Base-by-base conservation (phyloP, 2,797 vertebrate genomes). In the Monodelphis domestica region DNA sequence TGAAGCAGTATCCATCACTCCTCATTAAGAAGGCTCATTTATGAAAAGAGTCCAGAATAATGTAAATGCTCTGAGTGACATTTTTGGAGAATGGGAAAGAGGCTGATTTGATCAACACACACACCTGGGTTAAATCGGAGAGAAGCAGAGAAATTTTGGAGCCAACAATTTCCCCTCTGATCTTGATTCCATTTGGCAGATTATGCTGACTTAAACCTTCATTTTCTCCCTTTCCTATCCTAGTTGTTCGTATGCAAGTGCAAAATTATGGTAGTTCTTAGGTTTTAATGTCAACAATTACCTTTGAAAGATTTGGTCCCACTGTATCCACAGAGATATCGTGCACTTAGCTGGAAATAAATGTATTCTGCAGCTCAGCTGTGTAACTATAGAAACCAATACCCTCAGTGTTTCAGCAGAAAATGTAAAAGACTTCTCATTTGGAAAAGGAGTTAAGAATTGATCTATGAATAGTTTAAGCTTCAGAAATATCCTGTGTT, bases 381-480 rank as follows among this genome's bases (percentile, higher is more conserved):
- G 97, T 98, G 98, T 98, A 98, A 95, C 98, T 98, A 98, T 98
- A 97, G 98, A 97, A 98, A 98, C 98, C 95, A 95, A 53, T 12
- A 94, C 91, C 97, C 93, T 53, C 89, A 70, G 63, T 94, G 90
- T 94, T 98, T 97, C 97, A 92, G 93, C 90, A 96, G 90, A 94
- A 97, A 97, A 95, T 94, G 94, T 94, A 90, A 94, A 96, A 98
- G 92, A 96, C 94, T 90, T 93, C 97, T 96, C 93, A 95, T 92
- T 96, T 93, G 97, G 93, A 97, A 97, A n/a, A 94, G 89, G 95
- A 94, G 63, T 91, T 98, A 96, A 97, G 98, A 98, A 97, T 90
- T 93, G 33, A 96, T 97, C 93, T 97, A 96, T 96, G 94, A 97
- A 96, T 98, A 97, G 90, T 88, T 59, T 95, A 33, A 53, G 52